phyloP scores from a whole-genome alignment of 2,888 invertebrate genomes.

The Tuta absoluta region DNA sequence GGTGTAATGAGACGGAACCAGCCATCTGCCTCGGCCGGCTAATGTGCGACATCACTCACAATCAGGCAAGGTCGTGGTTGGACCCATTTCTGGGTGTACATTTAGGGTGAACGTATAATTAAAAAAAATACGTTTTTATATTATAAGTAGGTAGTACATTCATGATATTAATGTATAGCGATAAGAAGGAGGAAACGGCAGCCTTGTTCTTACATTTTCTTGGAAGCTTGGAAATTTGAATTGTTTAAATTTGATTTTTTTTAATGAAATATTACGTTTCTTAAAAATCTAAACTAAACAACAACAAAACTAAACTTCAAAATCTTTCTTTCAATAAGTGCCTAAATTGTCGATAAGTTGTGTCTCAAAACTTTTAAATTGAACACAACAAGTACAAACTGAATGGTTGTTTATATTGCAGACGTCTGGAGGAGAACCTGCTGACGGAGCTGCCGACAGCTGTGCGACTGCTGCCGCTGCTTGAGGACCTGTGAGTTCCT shows the following conservation, averaged over 20 bases:
- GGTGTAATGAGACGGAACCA: background rate
- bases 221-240: no score
- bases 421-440: conserved; percentile 71
- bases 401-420: conserved; percentile 39
- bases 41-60: background rate
- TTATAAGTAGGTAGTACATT: background rate
- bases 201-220: no score
- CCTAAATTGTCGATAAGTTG: no score
- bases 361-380: no score
- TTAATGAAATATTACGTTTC: no score
- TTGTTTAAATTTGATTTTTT: no score
- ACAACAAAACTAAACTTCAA: no score
- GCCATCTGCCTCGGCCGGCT: background rate
- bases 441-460: conserved; percentile 87
- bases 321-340: no score
- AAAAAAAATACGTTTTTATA: background rate
- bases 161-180: no score
- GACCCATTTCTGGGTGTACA: background rate
- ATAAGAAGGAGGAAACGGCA: no score
- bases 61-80: background rate
- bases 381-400: no score
- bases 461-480: conserved; percentile 85
- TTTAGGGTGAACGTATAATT: background rate
- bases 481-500: conserved; percentile 93
- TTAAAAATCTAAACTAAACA: no score